Evolutionary conservation across 2,113 vertebrate species (phyloP).

Genomic region (Platycercus adscitus): DNA sequence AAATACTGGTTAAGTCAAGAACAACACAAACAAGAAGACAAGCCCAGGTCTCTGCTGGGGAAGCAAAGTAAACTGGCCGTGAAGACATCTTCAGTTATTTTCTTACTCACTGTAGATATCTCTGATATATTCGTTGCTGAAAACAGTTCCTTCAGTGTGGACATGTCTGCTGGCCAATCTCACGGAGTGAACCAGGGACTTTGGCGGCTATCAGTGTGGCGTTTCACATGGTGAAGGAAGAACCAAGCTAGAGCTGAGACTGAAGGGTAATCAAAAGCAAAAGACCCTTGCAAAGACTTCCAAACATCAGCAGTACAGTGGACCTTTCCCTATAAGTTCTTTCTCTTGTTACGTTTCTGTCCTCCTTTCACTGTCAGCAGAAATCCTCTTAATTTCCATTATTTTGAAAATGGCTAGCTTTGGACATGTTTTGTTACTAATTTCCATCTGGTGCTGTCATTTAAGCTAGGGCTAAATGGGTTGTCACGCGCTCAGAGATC

Average conservation of each 20-base stretch:
- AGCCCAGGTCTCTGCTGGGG: neutral
- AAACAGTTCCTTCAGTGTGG: neutral
- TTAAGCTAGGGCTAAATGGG: slow-evolving; percentile 45
- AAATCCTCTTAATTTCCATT: slow-evolving; percentile 1
- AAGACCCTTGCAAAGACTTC: neutral
- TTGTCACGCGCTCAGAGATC: slow-evolving; percentile 33
- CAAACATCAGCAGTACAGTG: neutral
- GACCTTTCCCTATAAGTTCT: neutral
- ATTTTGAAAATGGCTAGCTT: slow-evolving; percentile 21
- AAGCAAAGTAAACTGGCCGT: neutral
- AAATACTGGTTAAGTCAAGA: neutral
- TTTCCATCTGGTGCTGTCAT: slow-evolving; percentile 54
- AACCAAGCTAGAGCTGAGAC: neutral
- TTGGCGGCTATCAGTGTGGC: neutral
- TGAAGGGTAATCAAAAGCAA: neutral
- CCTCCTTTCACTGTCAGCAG: neutral
- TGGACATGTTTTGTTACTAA: slow-evolving; percentile 1
- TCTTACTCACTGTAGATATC: neutral
- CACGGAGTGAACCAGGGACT: neutral
- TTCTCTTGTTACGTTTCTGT: neutral
- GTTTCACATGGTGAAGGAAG: neutral
- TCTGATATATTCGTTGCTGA: neutral
- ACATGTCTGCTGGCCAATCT: neutral
- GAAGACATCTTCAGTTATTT: neutral
- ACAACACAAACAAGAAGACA: neutral